Conservation (phyloP, 1,140 invertebrate genomes). For the Drosophila kanapiae region DNA sequence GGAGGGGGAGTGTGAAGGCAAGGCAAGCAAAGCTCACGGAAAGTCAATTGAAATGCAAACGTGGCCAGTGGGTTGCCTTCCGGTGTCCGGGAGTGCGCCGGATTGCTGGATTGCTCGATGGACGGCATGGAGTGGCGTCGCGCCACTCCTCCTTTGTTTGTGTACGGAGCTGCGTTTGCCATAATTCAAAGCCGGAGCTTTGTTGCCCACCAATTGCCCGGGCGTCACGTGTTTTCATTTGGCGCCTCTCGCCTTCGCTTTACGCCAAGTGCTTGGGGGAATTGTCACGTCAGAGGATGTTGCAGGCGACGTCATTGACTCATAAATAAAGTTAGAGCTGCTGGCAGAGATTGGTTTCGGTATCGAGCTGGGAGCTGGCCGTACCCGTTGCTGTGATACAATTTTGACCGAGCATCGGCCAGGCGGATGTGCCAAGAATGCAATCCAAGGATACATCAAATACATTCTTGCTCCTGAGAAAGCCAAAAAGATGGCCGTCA, state of each 20-base stretch:
- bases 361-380: background rate
- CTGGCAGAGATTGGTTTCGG: slow-evolving; percentile 12
- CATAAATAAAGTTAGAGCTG: slow-evolving; percentile 68
- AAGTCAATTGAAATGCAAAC: slow-evolving; percentile 81
- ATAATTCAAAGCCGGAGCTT: slow-evolving; percentile 77
- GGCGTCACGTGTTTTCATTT: slow-evolving; percentile 79
- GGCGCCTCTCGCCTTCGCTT: slow-evolving; percentile 42
- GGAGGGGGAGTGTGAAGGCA: background rate
- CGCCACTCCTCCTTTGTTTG: slow-evolving; percentile 49
- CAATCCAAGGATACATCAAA: slow-evolving; percentile 10
- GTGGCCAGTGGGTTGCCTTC: slow-evolving; percentile 54
- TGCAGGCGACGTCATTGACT: slow-evolving; percentile 70
- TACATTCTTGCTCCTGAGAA: slow-evolving; percentile 2
- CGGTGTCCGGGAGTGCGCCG: slow-evolving; percentile 9
- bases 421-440: slow-evolving; percentile 27
- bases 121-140: background rate
- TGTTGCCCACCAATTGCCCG: slow-evolving; percentile 76
- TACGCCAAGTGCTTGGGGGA: slow-evolving; percentile 51
- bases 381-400: slow-evolving; percentile 44
- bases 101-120: background rate
- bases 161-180: slow-evolving; percentile 58
- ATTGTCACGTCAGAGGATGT: slow-evolving; percentile 78
- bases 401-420: slow-evolving; percentile 19
- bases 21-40: slow-evolving; percentile 37
- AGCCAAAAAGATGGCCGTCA: background rate